Base-by-base conservation (phyloP, 2,888 invertebrate genomes). In the Acleris laterana region DNA sequence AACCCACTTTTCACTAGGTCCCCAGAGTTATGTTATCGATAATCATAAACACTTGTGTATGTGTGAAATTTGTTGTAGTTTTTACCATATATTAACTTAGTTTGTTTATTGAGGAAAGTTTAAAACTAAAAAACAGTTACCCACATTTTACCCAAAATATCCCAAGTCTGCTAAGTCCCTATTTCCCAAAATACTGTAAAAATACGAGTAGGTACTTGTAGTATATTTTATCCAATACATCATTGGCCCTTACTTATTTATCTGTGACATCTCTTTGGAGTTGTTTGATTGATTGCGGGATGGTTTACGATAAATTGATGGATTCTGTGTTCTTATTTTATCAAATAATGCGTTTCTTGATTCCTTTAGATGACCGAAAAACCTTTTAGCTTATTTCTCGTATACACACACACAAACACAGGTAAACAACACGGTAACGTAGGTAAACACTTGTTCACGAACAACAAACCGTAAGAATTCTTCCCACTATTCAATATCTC, bases 281-380 rank as follows among this genome's bases (percentile, higher is more conserved):
- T 49, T 55, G 28, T 60, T 56, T 66, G 65, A 66, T 66, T 66
- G 65, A 66, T 66, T 65, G 51, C 51, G 56, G 60, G 44, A 22
- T 65, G 65, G 50, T 65, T 65, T 56, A 28, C 46, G 61, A 61
- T 51, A 51, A 61, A 61, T 66, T 66, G 65, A 66, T 66, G 50
- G 61, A 66, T 57, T 17, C 55, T 42, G 22, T 38, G 17, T 50
- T 38, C 46, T 46, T 51, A 66, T 61, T 66, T 51, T 66, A 55
- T 50, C 60, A 55, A 42, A 49, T 65, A 65, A 64, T 64, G 53
- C 49, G 42, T 55, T 53, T 17, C 38, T 32, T n/a, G 53, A 53
- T 53, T 53, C 46, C 38, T 53, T n/a, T 38, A 38, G 38, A 13
- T 38, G 19, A 19, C 19, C 5, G n/a, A 46, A 46, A 38, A 53